Evolutionary conservation across 1,140 invertebrate species (phyloP), one percentile per base, ranked within the genome.

Genomic region (Asobara japonica): DNA sequence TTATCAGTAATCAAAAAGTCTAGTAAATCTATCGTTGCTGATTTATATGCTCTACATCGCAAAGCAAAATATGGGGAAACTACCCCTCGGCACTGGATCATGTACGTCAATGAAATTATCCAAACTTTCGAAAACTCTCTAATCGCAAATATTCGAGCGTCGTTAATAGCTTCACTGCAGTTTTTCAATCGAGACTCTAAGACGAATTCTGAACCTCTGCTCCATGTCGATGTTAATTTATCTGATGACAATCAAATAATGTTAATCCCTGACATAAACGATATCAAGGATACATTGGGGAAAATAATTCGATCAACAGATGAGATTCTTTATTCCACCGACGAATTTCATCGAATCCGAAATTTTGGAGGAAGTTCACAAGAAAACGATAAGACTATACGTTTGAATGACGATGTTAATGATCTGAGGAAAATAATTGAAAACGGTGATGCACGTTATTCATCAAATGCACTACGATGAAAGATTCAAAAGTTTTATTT

Each of bases 171-270:
- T 25, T 18, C 51, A 5, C 7, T 56, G 6, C 31, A 51, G 41
- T 70, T 69, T 41, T 65, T 74, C 65, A 1, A 48, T n/a, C 29
- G 18, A 11, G 67, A 69, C 38, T 33, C 11, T 29, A 0, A 65
- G 11, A 65, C 27, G 4, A 11, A 31, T 27, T n/a, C 65, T 1
- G 38, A 56, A 13, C 29, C 67, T 36, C 31, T 74, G 10, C 30
- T 74, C 13, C 29, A 33, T 10, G 38, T 74, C 1, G 18, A 74
- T 1, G 25, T 38, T 31, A 11, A 69, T 31, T 69, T 70, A 29
- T 41, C 36, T 22, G n/a, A 33, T 29, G 33, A 65, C 22, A 4
- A 74, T 27, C 61, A 56, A 66, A 65, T 72, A 7, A 11, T n/a
- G 10, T 66, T 72, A 11, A 27, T 11, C n/a, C 70, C 70, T 25